A percentile compares a stretch with the other conserved stretches of the same genome.
Conservation (phyloP, 2,888 invertebrate species). For the Amaurobius ferox region DNA sequence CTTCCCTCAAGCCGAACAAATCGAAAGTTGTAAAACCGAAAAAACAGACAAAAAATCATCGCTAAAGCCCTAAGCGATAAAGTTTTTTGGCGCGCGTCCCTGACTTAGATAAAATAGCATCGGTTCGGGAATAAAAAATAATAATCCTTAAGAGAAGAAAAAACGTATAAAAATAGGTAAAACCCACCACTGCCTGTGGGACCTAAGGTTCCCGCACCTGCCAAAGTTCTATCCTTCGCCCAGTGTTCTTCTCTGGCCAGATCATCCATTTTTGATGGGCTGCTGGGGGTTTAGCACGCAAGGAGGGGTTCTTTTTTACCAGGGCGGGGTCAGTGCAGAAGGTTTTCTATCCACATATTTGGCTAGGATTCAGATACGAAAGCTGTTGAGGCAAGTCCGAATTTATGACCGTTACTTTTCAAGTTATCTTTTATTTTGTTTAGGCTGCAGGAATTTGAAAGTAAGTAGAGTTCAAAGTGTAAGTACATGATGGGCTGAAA, state of each 20-base stretch:
- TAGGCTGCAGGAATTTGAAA: background rate
- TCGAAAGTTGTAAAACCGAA: slow-evolving; percentile 52
- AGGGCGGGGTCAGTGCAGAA: slow-evolving; percentile 58
- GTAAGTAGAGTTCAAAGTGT: background rate
- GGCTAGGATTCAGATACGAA: slow-evolving; percentile 52
- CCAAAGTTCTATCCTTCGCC: slow-evolving; percentile 52
- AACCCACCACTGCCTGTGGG: slow-evolving; percentile 39
- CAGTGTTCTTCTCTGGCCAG: slow-evolving; percentile 23
- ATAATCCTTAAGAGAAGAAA: slow-evolving; percentile 36
- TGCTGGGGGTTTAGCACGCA: slow-evolving; percentile 39
- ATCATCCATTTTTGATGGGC: slow-evolving; percentile 69
- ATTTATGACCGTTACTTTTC: slow-evolving; percentile 9
- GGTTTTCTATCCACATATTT: slow-evolving; percentile 13
- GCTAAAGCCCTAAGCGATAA: slow-evolving; percentile 67
- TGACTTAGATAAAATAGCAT: slow-evolving; percentile 64
- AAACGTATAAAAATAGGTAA: slow-evolving; percentile 19
- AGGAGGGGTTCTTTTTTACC: slow-evolving; percentile 46
- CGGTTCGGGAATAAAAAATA: slow-evolving; percentile 53
- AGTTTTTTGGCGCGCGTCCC: slow-evolving; percentile 69
- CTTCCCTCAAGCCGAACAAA: slow-evolving; percentile 56
- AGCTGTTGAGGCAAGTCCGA: slow-evolving; percentile 36
- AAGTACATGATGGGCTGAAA: background rate
- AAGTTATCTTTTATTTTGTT: background rate
- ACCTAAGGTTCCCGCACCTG: slow-evolving; percentile 58
- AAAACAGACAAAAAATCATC: slow-evolving; percentile 21